These are phyloP conservation scores for Megaceryle alcyon DNA, from an alignment of 2,797 vertebrate species.

Conservation along the genomic window DNA sequence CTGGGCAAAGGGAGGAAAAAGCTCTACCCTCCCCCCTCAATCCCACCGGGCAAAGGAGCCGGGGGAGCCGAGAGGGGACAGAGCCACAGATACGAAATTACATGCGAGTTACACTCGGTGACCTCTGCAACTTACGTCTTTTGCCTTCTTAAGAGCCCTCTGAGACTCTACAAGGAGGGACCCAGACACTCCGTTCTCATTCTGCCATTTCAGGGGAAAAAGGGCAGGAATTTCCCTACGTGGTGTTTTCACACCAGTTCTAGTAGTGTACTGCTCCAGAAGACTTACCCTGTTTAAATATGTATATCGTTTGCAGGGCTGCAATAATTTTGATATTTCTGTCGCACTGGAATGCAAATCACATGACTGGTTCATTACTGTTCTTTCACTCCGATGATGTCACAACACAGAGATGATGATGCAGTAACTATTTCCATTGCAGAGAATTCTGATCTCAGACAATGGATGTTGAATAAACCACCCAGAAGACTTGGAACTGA, in stretches of 20 bases:
- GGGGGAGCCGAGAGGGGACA: fast-evolving
- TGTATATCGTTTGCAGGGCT: not conserved
- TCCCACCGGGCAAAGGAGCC: not conserved
- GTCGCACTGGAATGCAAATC: fast-evolving
- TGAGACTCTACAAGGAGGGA: not conserved
- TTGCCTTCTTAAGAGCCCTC: not conserved
- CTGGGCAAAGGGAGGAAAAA: not conserved
- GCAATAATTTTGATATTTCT: not conserved
- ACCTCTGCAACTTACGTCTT: not conserved
- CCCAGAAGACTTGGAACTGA: not conserved
- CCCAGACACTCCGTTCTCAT: not conserved
- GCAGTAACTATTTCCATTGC: not conserved
- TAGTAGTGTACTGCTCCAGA: not conserved
- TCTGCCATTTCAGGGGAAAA: not conserved
- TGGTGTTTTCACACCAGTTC: not conserved
- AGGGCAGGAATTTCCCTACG: fast-evolving
- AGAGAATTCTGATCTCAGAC: not conserved
- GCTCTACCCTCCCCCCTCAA: not conserved
- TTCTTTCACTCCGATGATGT: not conserved
- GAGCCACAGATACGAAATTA: not conserved
- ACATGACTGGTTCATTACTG: not conserved
- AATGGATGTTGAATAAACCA: not conserved
- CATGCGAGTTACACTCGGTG: not conserved
- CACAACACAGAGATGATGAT: fast-evolving
- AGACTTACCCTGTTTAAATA: not conserved